These are phyloP conservation scores for Leuciscus waleckii DNA, from an alignment of 2,797 vertebrate genomes.

Conservation along the genomic window DNA sequence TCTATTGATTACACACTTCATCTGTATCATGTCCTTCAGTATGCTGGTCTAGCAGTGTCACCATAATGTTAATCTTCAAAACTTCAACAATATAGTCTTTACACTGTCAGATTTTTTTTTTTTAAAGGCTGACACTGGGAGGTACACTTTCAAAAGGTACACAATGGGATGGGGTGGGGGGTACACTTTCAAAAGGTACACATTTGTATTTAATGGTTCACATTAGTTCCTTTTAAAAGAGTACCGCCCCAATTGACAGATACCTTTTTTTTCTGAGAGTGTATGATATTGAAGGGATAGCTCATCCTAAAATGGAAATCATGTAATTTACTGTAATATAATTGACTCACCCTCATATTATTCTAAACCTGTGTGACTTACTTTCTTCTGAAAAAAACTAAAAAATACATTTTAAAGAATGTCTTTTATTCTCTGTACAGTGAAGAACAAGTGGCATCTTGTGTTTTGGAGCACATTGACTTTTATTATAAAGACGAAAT, in stretches of 20 bases:
- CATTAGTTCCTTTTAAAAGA: background rate
- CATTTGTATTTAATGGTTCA: background rate
- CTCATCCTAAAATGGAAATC: background rate
- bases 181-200: background rate
- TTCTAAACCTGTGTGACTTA: background rate
- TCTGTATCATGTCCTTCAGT: background rate
- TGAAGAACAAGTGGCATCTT: background rate
- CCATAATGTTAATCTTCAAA: background rate
- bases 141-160: background rate
- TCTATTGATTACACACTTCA: background rate
- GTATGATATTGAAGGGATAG: background rate
- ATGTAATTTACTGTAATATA: background rate
- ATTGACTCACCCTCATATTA: background rate
- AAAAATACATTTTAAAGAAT: background rate
- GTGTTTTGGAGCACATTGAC: background rate
- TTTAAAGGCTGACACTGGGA: background rate
- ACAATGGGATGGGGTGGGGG: no score
- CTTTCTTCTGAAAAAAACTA: background rate
- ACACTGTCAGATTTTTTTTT: background rate
- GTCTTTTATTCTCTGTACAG: background rate
- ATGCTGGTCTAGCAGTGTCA: background rate
- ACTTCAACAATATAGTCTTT: background rate
- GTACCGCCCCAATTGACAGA: background rate
- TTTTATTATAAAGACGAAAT: background rate
- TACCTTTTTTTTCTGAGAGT: background rate